Evolutionary conservation across 64 coral and sea anemone genomes (phyloP), one percentile per base, ranked within the genome.

Genomic region (Dendronephthya gigantea): DNA sequence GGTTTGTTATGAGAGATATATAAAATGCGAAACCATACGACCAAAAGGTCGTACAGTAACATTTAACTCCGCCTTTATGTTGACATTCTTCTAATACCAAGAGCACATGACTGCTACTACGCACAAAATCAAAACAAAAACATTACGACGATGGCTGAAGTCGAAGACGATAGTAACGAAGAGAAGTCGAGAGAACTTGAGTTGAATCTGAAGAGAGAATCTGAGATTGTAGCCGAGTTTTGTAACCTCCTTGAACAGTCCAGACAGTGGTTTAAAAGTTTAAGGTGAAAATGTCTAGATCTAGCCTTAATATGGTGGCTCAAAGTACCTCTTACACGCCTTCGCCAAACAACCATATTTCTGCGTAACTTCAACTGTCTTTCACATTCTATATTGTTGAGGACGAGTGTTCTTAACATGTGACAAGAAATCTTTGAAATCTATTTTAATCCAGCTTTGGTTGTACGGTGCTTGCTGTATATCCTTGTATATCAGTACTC

Each of bases 211-310:
- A 62, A n/a, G 13, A 52, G 23, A 62, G 55, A 62, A 62, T 19
- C 55, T 62, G 55, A 96, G 76, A 89, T 96, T 59, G 89, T 96
- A 13, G 86, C 87, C 14, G 94, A 96, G 45, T 96, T 96, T 85
- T 96, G 94, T 79, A 91, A 93, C 34, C 68, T 96, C 2, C 88
- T 93, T 33, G 94, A 96, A 30, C 92, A 96, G 48, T 96, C 94
- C 13, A 85, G 94, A 38, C 86, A 87, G 13, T 65, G 92, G n/a
- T 96, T 96, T 35, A 96, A 90, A 70, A 70, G 91, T 28, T 82
- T 96, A 48, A 96, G 94, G 94, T 96, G 58, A 13, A 62, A 0
- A 45, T 45, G 41, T 45, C 41, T 45, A 45, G 41, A 45, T 45
- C 41, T 45, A 3, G 41, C 41, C 41, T n/a, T n/a, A n/a, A n/a